Evolutionary conservation across 2,888 invertebrate species (phyloP), one percentile per base, ranked within the genome.

Genomic region (Drosophila infuscata): DNA sequence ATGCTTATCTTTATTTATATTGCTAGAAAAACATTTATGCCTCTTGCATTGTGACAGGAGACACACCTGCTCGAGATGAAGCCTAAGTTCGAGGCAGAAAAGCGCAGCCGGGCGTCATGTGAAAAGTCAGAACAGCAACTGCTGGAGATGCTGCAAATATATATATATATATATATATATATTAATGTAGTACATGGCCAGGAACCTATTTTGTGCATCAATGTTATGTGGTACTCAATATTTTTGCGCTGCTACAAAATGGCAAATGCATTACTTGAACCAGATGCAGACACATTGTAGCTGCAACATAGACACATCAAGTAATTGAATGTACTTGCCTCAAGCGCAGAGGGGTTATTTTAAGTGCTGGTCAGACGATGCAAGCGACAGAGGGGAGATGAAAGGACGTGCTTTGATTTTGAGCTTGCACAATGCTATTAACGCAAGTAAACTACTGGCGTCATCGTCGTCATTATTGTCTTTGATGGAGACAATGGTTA

Each of bases 291-390:
- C 67, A 89, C 88, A 88, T 75, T 82, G 78, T 80, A 68, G 51
- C 66, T 76, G 73, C 76, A 51, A 75, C 64, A 81, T 81, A 82
- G 79, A 88, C 77, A 74, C 90, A 90, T 88, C 86, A 81, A 83
- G 89, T 87, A 87, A 87, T 90, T 87, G 86, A 88, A 88, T 88
- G 79, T 83, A 77, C 76, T 85, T 77, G 74, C 69, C 60, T 58
- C 64, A 66, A 70, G 66, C 64, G 51, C 65, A 57, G 20, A 33
- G 49, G 70, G 73, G 66, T 58, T 69, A 52, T 62, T 58, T 46
- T 29, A 41, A 62, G 58, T 20, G 46, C 29, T 48, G 46, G 59
- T n/a, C 25, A 9, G 58, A 12, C n/a, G n/a, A 51, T 9, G 43
- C 46, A 43, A 9, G 17, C 29, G 30, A 36, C 53, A 52, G 35